Evolutionary conservation across 2,888 invertebrate species (phyloP).

Genomic region (Dermolepida albohirtum): DNA sequence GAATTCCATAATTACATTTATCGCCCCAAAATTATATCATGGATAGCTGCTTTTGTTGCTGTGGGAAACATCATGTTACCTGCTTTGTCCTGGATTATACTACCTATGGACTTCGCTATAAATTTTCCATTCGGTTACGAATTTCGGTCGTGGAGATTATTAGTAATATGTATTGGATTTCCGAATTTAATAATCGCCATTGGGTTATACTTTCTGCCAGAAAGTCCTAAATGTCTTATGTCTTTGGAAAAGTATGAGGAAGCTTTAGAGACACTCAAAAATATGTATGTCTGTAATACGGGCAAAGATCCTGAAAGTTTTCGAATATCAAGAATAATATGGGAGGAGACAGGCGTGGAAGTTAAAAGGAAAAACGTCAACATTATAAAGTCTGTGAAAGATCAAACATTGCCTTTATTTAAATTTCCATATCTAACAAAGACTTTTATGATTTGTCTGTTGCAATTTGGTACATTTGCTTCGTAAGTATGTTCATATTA

Average conservation of each 20-base stretch:
- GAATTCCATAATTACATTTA: conserved; percentile 67
- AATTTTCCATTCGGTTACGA: conserved; percentile 62
- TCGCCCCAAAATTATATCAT: conserved; percentile 64
- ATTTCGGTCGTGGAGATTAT: conserved; percentile 61
- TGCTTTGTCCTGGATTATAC: conserved; percentile 61
- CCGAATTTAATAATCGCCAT: conserved; percentile 59
- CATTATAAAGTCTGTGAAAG: conserved; percentile 59
- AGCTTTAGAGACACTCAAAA: conserved; percentile 57
- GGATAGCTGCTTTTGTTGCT: conserved; percentile 63
- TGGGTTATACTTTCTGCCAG: conserved; percentile 59
- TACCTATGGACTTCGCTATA: conserved; percentile 59
- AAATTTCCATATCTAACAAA: conserved; percentile 56
- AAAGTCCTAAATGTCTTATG: conserved; percentile 64
- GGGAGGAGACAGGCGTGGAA: conserved; percentile 53
- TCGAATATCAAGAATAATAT: conserved; percentile 57
- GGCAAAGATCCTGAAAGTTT: conserved; percentile 57
- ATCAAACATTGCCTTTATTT: conserved; percentile 63
- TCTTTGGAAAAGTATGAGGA: conserved; percentile 58
- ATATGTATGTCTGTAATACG: conserved; percentile 60
- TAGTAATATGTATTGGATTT: conserved; percentile 60
- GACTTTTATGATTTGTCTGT: conserved; percentile 61
- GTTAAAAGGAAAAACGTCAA: conserved; percentile 45
- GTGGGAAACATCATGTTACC: conserved; percentile 61
- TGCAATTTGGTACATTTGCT: conserved; percentile 64
- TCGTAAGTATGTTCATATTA: conserved; percentile 55